Evolutionary conservation across 1,140 invertebrate species (phyloP).

Genomic region (Zaprionus taronus): DNA sequence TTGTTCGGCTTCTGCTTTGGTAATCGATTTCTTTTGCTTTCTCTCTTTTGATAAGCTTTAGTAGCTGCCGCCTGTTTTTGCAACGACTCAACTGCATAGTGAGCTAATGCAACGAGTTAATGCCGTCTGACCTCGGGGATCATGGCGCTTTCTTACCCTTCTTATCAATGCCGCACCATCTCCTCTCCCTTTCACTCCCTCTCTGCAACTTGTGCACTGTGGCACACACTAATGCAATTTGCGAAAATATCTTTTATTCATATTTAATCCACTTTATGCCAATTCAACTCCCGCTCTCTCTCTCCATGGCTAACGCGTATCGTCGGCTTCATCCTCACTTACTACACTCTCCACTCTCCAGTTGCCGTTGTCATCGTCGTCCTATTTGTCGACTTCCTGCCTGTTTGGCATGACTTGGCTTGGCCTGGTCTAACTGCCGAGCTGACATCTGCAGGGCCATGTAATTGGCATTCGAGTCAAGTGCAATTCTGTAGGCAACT

Average conservation of each 20-base stretch:
- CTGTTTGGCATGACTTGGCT: slow-evolving; percentile 23
- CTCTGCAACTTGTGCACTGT: slow-evolving; percentile 14
- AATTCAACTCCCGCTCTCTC: slow-evolving; percentile 47
- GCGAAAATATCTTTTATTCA: slow-evolving; percentile 80
- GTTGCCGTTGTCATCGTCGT: slow-evolving; percentile 8
- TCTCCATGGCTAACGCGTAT: neutral
- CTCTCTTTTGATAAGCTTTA: slow-evolving; percentile 26
- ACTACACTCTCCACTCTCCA: slow-evolving; percentile 2
- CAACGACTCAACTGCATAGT: slow-evolving; percentile 20
- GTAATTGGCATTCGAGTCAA: slow-evolving; percentile 83
- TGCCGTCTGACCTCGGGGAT: slow-evolving; percentile 47
- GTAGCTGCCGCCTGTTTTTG: slow-evolving; percentile 1
- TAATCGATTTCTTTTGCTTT: slow-evolving; percentile 8
- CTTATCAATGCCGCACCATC: slow-evolving; percentile 15
- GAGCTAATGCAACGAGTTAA: slow-evolving; percentile 61
- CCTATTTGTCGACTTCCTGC: slow-evolving; percentile 43
- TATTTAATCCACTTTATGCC: slow-evolving; percentile 79
- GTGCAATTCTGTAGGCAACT: slow-evolving; percentile 76
- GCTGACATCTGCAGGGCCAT: slow-evolving; percentile 69
- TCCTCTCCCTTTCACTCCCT: slow-evolving; percentile 23
- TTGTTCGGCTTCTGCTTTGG: neutral
- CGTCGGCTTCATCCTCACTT: neutral
- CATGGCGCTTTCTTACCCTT: slow-evolving; percentile 8
- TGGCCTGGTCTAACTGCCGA: slow-evolving; percentile 31
- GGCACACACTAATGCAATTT: slow-evolving; percentile 68